Evolutionary conservation across 2,888 invertebrate genomes (phyloP).

Genomic region (Chouioia cunea): DNA sequence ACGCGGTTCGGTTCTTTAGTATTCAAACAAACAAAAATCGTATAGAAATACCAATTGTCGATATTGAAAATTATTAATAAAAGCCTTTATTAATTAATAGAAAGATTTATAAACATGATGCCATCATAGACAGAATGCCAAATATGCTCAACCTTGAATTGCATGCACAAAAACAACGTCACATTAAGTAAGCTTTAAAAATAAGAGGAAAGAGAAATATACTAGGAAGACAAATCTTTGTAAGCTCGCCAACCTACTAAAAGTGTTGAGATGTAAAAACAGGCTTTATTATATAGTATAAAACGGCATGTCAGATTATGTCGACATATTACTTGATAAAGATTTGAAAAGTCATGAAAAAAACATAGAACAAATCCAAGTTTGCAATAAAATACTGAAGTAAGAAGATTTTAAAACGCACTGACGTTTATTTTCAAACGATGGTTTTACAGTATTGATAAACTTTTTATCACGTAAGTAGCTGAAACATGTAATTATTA

Average conservation of each 20-base stretch:
- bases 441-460: slow-evolving; percentile 47
- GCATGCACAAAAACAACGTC: slow-evolving; percentile 19
- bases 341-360: slow-evolving; percentile 14
- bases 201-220: slow-evolving; percentile 7
- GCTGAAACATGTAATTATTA: slow-evolving; percentile 30
- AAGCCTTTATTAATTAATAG: slow-evolving; percentile 16
- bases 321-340: not conserved
- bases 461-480: slow-evolving; percentile 48
- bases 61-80: slow-evolving; percentile 4
- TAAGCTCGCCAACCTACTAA: slow-evolving; percentile 15
- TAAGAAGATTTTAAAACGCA: slow-evolving; percentile 5
- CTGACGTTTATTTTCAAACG: slow-evolving; percentile 49
- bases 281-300: not conserved
- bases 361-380: not conserved
- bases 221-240: slow-evolving; percentile 9
- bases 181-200: slow-evolving; percentile 18
- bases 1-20: not conserved
- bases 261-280: slow-evolving; percentile 1
- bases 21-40: slow-evolving; percentile 2
- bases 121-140: slow-evolving; percentile 23
- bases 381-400: not conserved
- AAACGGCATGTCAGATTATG: not conserved
- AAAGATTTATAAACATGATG: slow-evolving; percentile 24
- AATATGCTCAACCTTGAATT: slow-evolving; percentile 11
- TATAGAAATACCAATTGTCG: not conserved